Base-by-base conservation (phyloP, 1,140 invertebrate species). In the Zaprionus ghesquierei region DNA sequence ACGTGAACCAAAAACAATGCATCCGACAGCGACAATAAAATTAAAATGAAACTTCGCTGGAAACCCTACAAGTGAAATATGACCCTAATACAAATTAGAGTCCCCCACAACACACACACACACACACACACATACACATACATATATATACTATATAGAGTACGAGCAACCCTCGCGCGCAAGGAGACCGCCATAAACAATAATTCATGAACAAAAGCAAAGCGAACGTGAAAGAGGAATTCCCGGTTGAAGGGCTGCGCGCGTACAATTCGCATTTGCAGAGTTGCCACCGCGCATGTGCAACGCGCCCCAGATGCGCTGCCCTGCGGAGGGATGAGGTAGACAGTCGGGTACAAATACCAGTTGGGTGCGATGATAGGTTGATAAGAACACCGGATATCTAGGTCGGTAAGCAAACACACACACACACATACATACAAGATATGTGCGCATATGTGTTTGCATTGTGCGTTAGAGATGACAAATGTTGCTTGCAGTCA, bases 11-110 rank as follows among this genome's bases (percentile, higher is more conserved):
- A 75, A 65, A 73, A 76, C 68, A 69, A 81, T 71, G 69, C 62
- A 75, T 51, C 74, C 71, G 69, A 41, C 58, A 35, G 74, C 70
- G 72, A 81, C 78, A 86, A 90, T 87, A 77, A 82, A 86, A 90
- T 80, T 80, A 89, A 85, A 89, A 89, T 78, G 85, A 89, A 89
- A 87, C 77, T 90, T 90, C 89, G 73, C 75, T 90, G 87, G 87
- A 90, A 90, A 87, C 87, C 87, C 77, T 90, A 87, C 82, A 90
- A 89, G 81, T 90, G 87, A 90, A 90, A 90, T 90, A 90, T 90
- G 87, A 90, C 87, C 87, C 89, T 90, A 90, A 90, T 90, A 90
- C 84, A 90, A 90, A 81, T 87, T 79, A 78, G 75, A 71, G 56
- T 65, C 55, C 69, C 60, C 69, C 51, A 23, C 22, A 59, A 53